phyloP scores from a whole-genome alignment of 2,888 invertebrate species.

The Ormyrus nitidulus region DNA sequence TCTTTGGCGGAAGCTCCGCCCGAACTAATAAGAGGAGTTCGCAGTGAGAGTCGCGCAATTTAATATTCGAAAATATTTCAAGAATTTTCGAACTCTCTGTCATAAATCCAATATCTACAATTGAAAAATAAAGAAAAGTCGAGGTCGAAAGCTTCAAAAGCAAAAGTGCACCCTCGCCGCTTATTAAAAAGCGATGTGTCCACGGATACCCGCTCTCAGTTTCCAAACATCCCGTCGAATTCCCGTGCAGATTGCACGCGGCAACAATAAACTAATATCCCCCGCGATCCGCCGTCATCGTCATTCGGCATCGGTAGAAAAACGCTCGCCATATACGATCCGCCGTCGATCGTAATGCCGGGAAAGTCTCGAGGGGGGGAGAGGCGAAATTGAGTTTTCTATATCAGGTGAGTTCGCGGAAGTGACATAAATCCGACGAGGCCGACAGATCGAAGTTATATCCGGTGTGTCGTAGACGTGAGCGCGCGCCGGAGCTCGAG shows the following conservation, averaged over 20 bases:
- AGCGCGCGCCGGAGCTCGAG: conserved; percentile 7
- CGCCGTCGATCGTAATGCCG: conserved; percentile 43
- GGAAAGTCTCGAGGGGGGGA: conserved; percentile 31
- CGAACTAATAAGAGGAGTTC: too few species aligned
- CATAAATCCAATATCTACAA: too few species aligned
- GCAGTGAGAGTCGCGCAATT: too few species aligned
- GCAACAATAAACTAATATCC: conserved; percentile 35
- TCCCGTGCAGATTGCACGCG: neutral
- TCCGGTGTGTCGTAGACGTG: conserved; percentile 52
- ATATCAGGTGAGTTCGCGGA: conserved; percentile 53
- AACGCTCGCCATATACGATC: too few species aligned
- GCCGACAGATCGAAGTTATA: conserved; percentile 55
- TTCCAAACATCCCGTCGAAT: conserved; percentile 42
- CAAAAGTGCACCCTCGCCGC: too few species aligned
- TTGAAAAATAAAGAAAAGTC: too few species aligned
- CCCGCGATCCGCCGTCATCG: conserved; percentile 27
- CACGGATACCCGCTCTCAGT: neutral
- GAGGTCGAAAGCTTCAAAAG: too few species aligned
- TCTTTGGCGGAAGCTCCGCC: too few species aligned
- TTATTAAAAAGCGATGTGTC: neutral
- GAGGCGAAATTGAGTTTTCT: conserved; percentile 54
- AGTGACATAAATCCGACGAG: conserved; percentile 57
- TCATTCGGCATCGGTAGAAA: neutral
- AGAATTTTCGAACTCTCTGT: too few species aligned
- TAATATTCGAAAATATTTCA: too few species aligned